Evolutionary conservation across 2,113 vertebrate genomes (phyloP).

Genomic region (Pluvianellus socialis): DNA sequence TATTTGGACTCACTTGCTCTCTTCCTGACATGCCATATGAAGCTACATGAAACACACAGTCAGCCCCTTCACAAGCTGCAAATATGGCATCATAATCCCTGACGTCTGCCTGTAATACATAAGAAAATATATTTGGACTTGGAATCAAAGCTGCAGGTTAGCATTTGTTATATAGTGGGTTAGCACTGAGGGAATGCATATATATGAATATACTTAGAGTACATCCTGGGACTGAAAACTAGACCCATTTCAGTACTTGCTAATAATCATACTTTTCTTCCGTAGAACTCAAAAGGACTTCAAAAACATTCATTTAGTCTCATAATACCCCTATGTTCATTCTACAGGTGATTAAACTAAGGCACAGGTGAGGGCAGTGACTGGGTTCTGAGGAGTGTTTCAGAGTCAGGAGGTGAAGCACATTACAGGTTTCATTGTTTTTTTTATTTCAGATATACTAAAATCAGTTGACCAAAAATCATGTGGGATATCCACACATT

Average conservation of each 20-base stretch:
- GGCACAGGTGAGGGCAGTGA: background rate
- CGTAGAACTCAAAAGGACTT: background rate
- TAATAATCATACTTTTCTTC: background rate
- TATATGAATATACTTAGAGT: background rate
- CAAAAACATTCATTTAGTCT: background rate
- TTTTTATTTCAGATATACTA: background rate
- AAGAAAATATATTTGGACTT: background rate
- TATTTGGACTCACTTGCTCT: constrained; percentile 84
- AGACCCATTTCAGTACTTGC: background rate
- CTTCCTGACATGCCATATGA: constrained; percentile 92
- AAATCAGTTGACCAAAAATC: background rate
- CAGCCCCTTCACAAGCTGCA: constrained; percentile 82
- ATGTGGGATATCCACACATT: background rate
- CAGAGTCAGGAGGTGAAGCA: background rate
- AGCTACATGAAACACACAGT: constrained; percentile 90
- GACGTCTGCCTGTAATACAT: constrained; percentile 83
- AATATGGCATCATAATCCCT: constrained; percentile 82
- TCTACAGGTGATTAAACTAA: background rate
- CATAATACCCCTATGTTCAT: background rate
- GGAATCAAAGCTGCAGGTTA: background rate
- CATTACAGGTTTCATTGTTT: background rate
- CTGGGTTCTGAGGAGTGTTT: background rate
- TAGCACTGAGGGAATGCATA: background rate
- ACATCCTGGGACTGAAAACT: background rate
- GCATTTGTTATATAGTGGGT: background rate